phyloP scores from a whole-genome alignment of 2,797 vertebrate genomes.

The Furcifer pardalis region DNA sequence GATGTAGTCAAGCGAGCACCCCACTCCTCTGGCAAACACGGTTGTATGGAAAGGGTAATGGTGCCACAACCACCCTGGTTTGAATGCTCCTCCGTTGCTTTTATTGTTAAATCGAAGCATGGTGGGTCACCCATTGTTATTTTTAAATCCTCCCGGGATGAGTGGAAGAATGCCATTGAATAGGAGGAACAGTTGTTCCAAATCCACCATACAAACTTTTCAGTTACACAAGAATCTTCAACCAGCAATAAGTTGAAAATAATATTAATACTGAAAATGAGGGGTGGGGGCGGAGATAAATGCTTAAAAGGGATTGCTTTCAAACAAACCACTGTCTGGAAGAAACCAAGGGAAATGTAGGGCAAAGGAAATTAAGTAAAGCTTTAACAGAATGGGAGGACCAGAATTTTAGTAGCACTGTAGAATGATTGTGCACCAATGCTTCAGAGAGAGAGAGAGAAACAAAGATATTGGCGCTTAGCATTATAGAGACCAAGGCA shows the following conservation, averaged over 20 bases:
- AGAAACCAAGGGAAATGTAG: not conserved
- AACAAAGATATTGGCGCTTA: not conserved
- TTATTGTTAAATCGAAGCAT: constrained; percentile 2
- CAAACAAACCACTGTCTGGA: not conserved
- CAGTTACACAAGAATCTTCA: not conserved
- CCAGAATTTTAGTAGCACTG: not conserved
- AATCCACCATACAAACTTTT: not conserved
- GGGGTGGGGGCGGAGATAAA: not conserved
- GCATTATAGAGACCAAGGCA: not conserved
- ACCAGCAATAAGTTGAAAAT: not conserved
- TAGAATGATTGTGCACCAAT: too few species aligned
- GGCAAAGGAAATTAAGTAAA: not conserved
- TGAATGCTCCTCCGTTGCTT: not conserved
- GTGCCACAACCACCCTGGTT: not conserved
- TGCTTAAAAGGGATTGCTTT: not conserved
- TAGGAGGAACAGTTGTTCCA: not conserved
- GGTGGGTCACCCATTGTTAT: not conserved
- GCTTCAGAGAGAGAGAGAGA: too few species aligned
- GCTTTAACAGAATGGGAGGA: not conserved
- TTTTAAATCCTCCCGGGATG: not conserved
- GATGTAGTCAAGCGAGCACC: constrained; percentile 28
- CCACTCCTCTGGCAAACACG: constrained; percentile 14
- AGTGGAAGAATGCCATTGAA: not conserved
- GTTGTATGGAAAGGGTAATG: too few species aligned
- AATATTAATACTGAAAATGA: not conserved